These are phyloP conservation scores for Pemphigus obesinymphae DNA, from an alignment of 1,140 invertebrate genomes.

Conservation along the genomic window DNA sequence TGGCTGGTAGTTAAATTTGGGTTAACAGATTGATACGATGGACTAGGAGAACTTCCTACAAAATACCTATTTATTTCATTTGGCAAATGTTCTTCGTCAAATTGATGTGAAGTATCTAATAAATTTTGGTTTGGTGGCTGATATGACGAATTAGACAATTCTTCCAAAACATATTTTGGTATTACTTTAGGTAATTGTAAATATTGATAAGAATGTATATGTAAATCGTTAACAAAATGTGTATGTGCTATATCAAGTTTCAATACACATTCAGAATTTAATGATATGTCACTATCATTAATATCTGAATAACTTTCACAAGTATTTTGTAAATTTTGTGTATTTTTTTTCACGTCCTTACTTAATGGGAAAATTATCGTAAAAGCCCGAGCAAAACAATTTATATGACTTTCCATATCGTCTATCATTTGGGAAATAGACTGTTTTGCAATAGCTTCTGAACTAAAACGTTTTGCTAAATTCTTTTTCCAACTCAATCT, in stretches of 20 bases:
- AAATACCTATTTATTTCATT: conserved; percentile 13
- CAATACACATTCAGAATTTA: neutral
- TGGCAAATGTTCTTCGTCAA: neutral
- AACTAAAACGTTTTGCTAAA: conserved; percentile 11
- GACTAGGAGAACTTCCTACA: neutral
- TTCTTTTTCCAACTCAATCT: conserved; percentile 21
- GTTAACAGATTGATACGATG: neutral
- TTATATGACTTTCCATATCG: conserved; percentile 3
- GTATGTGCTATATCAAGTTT: neutral
- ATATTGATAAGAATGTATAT: conserved; percentile 13
- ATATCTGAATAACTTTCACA: conserved; percentile 20
- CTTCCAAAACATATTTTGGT: conserved; percentile 21
- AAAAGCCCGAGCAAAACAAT: neutral
- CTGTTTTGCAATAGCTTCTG: conserved; percentile 19
- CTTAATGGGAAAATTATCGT: conserved; percentile 8
- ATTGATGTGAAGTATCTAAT: neutral
- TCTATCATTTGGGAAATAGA: conserved; percentile 29
- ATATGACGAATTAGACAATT: neutral
- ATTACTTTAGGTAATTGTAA: conserved; percentile 26
- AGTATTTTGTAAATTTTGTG: neutral
- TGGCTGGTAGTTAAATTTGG: neutral
- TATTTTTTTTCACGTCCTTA: neutral
- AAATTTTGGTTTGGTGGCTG: neutral
- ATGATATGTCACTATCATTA: neutral
- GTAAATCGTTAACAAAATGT: neutral